Conservation (phyloP, 1,140 invertebrate genomes). For the Ips nitidus region DNA sequence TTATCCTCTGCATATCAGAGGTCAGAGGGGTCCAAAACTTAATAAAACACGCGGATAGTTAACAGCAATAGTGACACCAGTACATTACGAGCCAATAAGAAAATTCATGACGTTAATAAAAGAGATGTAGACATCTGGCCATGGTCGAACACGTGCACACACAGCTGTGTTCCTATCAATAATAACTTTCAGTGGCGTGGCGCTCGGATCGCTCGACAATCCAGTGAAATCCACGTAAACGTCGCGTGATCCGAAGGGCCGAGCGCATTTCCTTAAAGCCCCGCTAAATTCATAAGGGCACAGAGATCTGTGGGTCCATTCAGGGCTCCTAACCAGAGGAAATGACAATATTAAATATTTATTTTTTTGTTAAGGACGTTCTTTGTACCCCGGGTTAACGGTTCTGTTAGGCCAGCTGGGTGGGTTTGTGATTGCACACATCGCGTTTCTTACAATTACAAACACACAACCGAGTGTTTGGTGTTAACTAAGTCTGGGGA, state of each 20-base stretch:
- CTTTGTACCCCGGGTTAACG: conserved; percentile 11
- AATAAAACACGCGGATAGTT: conserved; percentile 1
- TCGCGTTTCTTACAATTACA: neutral
- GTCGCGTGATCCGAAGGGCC: neutral
- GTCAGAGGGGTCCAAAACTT: too few species aligned
- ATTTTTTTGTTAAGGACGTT: conserved; percentile 17
- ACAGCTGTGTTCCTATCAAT: conserved; percentile 27
- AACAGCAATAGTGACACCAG: neutral
- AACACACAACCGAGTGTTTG: neutral
- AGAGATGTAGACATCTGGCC: conserved; percentile 17
- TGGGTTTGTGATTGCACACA: neutral
- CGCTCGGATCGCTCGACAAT: neutral
- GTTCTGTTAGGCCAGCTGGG: conserved; percentile 16
- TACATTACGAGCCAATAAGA: conserved; percentile 6
- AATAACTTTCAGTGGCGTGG: conserved; percentile 4
- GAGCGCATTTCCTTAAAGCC: neutral
- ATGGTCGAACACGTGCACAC: conserved; percentile 20
- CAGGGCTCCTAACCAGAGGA: conserved; percentile 11
- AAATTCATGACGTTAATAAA: conserved; percentile 23
- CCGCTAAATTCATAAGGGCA: conserved; percentile 2
- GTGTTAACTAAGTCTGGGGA: too few species aligned
- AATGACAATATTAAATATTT: conserved; percentile 20
- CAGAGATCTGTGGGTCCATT: conserved; percentile 16
- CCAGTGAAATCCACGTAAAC: neutral
- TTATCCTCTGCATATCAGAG: too few species aligned